Evolutionary conservation across 2,113 vertebrate genomes (phyloP), one percentile per base, ranked within the genome.

Genomic region (Pagrus major): DNA sequence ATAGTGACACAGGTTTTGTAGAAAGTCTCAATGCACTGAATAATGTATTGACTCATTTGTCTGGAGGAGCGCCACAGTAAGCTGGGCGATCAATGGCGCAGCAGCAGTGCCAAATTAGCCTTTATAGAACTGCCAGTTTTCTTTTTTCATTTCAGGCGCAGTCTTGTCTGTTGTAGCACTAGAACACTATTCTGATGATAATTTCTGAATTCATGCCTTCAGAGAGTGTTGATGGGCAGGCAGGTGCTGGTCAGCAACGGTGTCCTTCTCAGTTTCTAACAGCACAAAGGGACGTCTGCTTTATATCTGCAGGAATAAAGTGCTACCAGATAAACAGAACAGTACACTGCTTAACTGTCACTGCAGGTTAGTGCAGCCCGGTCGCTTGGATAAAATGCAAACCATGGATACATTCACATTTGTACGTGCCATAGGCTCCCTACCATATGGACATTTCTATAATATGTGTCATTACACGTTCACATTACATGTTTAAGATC

Each of bases 11-110:
- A 61, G 61, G 66, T 81, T 81, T 81, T 86, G 16, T 41, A 25
- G n/a, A 66, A n/a, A 59, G 58, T 82, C 67, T 84, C 70, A 56
- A 23, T 51, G 42, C 76, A 52, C 52, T 86, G 78, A 88, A 87
- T 89, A 80, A 85, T 83, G 65, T 71, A 90, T 85, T 54, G 79
- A 85, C 55, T 75, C 76, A 67, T 86, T 78, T 82, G 87, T 87
- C 76, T 86, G 78, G 54, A 66, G 67, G 44, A 80, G 73, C 33
- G 7, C 63, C 82, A 78, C 74, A 80, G 75, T 75, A 39, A 84
- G 70, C 56, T 41, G 44, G 56, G 56, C 58, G 29, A 89, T 91
- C 87, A 82, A 84, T 89, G 68, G 33, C 66, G 67, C 66, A 84
- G 80, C 74, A 68, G 68, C 49, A 35, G 49, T 14, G 55, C 39